Conservation (phyloP, 2,888 invertebrate genomes). For the Cryptocephalus primarius region DNA sequence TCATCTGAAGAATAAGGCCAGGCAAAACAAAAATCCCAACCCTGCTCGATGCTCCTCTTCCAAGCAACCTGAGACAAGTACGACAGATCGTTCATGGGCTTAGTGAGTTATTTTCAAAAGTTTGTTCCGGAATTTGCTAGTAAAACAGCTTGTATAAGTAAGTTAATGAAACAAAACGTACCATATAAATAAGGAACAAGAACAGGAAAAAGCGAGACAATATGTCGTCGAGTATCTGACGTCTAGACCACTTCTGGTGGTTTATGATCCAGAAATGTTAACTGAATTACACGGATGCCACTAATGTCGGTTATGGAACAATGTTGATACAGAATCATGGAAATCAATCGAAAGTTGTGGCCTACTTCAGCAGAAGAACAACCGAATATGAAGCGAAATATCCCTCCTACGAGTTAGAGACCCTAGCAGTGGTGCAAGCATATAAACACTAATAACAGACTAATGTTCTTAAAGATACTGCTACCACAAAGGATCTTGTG, state of each 20-base stretch:
- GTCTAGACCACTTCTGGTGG: constrained; percentile 10
- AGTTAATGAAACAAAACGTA: constrained; percentile 1
- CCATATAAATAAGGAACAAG: constrained; percentile 1
- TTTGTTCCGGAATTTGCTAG: constrained; percentile 4
- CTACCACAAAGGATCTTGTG: constrained; percentile 18
- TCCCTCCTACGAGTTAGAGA: constrained; percentile 22
- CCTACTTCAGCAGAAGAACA: constrained; percentile 7
- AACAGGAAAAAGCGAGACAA: constrained; percentile 3
- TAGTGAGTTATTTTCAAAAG: constrained; percentile 7
- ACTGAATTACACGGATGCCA: constrained; percentile 17
- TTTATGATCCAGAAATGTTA: constrained; percentile 11
- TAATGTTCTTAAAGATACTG: constrained; percentile 22
- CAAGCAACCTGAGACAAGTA: neutral
- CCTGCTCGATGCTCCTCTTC: neutral
- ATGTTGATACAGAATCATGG: constrained; percentile 5
- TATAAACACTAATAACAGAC: constrained; percentile 23
- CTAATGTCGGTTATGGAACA: constrained; percentile 9
- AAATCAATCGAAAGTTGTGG: constrained; percentile 1
- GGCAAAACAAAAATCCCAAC: neutral
- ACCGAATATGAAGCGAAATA: constrained; percentile 5
- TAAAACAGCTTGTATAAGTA: constrained; percentile 4
- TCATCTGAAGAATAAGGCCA: neutral
- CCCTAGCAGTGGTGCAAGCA: constrained; percentile 23
- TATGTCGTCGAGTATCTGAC: constrained; percentile 8
- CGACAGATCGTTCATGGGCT: constrained; percentile 5